These are phyloP conservation scores for Proterorhinus semilunaris DNA, from an alignment of 2,113 vertebrate genomes.

Conservation along the genomic window DNA sequence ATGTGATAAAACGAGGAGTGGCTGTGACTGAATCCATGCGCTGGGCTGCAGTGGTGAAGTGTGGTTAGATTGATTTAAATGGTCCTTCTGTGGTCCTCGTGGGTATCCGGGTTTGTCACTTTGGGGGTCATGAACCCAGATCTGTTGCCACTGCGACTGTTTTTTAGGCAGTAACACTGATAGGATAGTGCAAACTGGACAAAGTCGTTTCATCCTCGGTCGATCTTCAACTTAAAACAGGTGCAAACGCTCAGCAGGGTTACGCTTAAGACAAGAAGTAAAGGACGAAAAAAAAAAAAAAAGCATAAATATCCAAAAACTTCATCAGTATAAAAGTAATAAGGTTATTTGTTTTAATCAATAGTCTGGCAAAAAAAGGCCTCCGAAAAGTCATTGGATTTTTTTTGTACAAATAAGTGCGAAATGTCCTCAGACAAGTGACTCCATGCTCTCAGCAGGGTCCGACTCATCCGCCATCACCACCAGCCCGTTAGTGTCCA, in stretches of 20 bases:
- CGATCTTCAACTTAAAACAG: conserved; percentile 86
- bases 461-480: conserved; percentile 88
- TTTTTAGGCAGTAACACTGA: conserved; percentile 98
- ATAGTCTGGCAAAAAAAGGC: conserved; percentile 99
- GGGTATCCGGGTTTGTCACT: conserved; percentile 38
- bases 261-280: conserved; percentile 89
- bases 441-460: conserved; percentile 99
- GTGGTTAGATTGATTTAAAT: conserved; percentile 28
- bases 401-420: conserved; percentile 68
- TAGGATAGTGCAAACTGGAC: conserved; percentile 98
- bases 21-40: conserved; percentile 61
- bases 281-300: conserved; percentile 82
- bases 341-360: conserved; percentile 95
- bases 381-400: conserved; percentile 81
- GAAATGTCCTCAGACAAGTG: conserved; percentile 87
- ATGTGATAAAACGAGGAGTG: conserved; percentile 42
- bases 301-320: conserved; percentile 99
- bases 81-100: conserved; percentile 43
- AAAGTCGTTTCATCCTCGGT: conserved; percentile 81
- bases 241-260: conserved; percentile 98
- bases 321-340: conserved; percentile 98
- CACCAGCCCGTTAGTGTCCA: conserved; percentile 90
- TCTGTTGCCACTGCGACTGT: conserved; percentile 69
- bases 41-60: conserved; percentile 25
- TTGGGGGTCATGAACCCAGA: conserved; percentile 34